Conservation (phyloP, 2,888 invertebrate genomes). For the Drosophila macrospina region DNA sequence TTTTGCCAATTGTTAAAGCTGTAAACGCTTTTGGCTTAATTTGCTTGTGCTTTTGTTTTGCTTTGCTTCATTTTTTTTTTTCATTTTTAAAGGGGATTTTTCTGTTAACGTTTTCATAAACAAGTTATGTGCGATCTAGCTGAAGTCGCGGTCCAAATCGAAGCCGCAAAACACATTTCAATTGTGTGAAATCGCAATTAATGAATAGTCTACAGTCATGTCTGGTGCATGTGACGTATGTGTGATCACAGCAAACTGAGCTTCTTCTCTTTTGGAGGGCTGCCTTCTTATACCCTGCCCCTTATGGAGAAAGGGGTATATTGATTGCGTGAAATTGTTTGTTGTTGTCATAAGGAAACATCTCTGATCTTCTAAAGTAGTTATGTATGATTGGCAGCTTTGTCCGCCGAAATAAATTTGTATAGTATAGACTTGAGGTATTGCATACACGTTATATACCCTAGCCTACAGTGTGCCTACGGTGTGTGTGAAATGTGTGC, state of each 20-base stretch:
- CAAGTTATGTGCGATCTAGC: slow-evolving; percentile 13
- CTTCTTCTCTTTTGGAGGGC: slow-evolving; percentile 8
- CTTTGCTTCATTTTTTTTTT: not conserved
- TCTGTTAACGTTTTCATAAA: slow-evolving; percentile 38
- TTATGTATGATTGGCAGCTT: too few relatives aligned
- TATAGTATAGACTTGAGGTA: too few relatives aligned
- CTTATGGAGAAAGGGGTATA: not conserved
- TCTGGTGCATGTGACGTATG: slow-evolving; percentile 17
- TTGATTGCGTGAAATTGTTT: too few relatives aligned
- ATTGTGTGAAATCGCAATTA: slow-evolving; percentile 57
- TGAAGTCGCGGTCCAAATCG: not conserved
- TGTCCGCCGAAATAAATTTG: too few relatives aligned
- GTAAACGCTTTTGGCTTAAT: slow-evolving; percentile 36
- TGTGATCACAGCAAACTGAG: slow-evolving; percentile 10
- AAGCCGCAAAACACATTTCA: slow-evolving; percentile 22
- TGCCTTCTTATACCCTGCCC: not conserved
- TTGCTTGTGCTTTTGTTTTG: slow-evolving; percentile 35
- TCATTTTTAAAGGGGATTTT: slow-evolving; percentile 28
- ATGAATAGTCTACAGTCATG: slow-evolving; percentile 17
- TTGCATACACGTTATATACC: too few relatives aligned
- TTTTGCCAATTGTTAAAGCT: slow-evolving; percentile 50
- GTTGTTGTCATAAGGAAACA: too few relatives aligned
- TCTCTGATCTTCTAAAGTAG: too few relatives aligned
- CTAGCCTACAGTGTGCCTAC: too few relatives aligned
- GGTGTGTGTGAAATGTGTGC: too few relatives aligned